Conservation (phyloP, 2,113 vertebrate species). For the Notothenia rossii region DNA sequence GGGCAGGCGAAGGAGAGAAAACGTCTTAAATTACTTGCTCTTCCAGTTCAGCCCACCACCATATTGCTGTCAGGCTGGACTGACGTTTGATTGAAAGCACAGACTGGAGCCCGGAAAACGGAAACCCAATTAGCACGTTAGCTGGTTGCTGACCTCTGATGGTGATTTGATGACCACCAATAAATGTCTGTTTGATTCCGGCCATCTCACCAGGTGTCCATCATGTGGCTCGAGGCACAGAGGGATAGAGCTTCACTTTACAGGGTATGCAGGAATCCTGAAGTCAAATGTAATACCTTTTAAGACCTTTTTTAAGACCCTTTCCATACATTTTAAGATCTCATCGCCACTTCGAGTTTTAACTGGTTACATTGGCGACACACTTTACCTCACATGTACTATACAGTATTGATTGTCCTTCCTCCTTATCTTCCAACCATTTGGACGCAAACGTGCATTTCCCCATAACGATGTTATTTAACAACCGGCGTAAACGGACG, state of each 20-base stretch:
- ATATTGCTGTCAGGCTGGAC: conserved; percentile 42
- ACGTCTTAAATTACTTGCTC: conserved; percentile 61
- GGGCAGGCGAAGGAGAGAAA: conserved; percentile 33
- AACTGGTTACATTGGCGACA: too few species aligned
- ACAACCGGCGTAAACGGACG: too few species aligned
- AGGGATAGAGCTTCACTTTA: conserved; percentile 12
- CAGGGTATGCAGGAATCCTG: too few species aligned
- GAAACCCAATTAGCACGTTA: conserved; percentile 65
- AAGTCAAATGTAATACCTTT: too few species aligned
- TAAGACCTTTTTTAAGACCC: too few species aligned
- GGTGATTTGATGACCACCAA: conserved; percentile 67
- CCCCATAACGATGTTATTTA: too few species aligned
- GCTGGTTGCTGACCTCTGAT: conserved; percentile 56
- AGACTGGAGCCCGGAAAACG: conserved; percentile 28
- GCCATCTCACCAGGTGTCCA: conserved; percentile 34
- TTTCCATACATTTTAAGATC: too few species aligned
- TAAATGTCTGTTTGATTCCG: conserved; percentile 60
- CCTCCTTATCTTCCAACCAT: too few species aligned
- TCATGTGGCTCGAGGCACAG: conserved; percentile 18
- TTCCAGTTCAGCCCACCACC: conserved; percentile 43
- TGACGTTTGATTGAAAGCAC: conserved; percentile 67
- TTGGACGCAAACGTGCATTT: too few species aligned
- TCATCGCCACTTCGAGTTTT: too few species aligned
- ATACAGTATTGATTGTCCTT: too few species aligned
- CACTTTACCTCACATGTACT: too few species aligned